Evolutionary conservation across 2,888 invertebrate species (phyloP).

Genomic region (Abscondita cerata): DNA sequence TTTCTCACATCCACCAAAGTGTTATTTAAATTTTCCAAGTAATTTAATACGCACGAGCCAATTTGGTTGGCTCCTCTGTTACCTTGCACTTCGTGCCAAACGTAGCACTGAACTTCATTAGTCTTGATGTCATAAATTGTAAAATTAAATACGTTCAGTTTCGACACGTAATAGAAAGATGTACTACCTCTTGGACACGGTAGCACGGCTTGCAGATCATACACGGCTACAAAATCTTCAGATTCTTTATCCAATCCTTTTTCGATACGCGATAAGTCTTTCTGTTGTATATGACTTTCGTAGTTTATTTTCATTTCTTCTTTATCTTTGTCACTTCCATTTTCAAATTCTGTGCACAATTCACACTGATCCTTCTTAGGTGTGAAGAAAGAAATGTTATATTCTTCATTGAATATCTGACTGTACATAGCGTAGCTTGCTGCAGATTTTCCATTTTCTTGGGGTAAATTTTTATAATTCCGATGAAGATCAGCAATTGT

Average conservation of each 20-base stretch:
- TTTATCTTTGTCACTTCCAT: constrained; percentile 17
- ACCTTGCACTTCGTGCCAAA: constrained; percentile 50
- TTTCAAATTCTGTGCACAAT: constrained; percentile 33
- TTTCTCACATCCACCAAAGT: too few species aligned
- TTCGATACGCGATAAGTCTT: constrained; percentile 25
- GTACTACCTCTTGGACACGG: constrained; percentile 31
- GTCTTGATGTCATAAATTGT: constrained; percentile 32
- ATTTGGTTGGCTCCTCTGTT: constrained; percentile 49
- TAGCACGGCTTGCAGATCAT: constrained; percentile 34
- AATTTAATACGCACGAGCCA: constrained; percentile 48
- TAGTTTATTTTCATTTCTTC: constrained; percentile 14
- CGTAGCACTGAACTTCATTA: constrained; percentile 36
- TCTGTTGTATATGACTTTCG: constrained; percentile 5
- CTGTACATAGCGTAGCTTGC: constrained; percentile 6
- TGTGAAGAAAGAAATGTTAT: neutral
- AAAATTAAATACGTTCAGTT: too few species aligned
- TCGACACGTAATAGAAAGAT: constrained; percentile 36
- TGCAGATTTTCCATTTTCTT: neutral
- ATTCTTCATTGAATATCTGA: constrained; percentile 4
- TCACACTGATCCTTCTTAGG: constrained; percentile 40
- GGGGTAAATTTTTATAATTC: neutral
- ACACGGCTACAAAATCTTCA: constrained; percentile 24
- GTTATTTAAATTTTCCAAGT: constrained; percentile 36
- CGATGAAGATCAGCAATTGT: neutral
- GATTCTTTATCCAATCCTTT: constrained; percentile 29